Evolutionary conservation across 2,888 invertebrate genomes (phyloP).

Genomic region (Drosophila melanocephala): DNA sequence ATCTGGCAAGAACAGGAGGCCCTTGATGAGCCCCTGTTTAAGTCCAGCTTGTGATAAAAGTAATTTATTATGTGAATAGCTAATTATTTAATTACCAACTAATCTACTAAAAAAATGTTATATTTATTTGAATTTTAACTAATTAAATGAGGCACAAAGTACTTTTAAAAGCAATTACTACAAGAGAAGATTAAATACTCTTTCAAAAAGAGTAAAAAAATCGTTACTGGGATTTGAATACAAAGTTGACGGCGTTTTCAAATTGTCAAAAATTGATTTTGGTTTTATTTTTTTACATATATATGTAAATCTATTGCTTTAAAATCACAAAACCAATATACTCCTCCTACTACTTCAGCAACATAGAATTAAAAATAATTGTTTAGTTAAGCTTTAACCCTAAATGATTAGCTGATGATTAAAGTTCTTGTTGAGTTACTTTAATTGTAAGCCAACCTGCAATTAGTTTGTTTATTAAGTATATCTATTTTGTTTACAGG

Average conservation of each 20-base stretch:
- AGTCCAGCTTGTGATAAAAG: slow-evolving; percentile 12
- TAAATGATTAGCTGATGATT: too few species aligned
- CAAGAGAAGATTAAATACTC: background rate
- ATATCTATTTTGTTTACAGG: background rate
- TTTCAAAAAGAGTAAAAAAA: background rate
- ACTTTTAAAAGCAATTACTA: background rate
- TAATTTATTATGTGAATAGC: too few species aligned
- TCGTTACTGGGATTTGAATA: background rate
- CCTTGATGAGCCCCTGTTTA: slow-evolving; percentile 52
- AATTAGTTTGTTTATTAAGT: background rate
- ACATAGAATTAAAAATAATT: too few species aligned
- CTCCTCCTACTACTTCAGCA: too few species aligned
- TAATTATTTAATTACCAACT: slow-evolving; percentile 10
- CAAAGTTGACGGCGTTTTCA: background rate
- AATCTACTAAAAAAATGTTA: background rate
- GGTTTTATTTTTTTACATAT: background rate
- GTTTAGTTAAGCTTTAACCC: too few species aligned
- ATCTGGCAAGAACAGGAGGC: slow-evolving; percentile 29
- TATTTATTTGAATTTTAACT: background rate
- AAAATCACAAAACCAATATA: too few species aligned
- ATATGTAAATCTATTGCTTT: too few species aligned
- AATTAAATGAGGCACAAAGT: background rate
- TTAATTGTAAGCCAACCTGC: too few species aligned
- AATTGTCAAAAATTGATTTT: background rate
- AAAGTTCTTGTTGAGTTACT: too few species aligned